Conservation (phyloP, 2,888 invertebrate genomes). For the Mesorhabditis spiculigera region DNA sequence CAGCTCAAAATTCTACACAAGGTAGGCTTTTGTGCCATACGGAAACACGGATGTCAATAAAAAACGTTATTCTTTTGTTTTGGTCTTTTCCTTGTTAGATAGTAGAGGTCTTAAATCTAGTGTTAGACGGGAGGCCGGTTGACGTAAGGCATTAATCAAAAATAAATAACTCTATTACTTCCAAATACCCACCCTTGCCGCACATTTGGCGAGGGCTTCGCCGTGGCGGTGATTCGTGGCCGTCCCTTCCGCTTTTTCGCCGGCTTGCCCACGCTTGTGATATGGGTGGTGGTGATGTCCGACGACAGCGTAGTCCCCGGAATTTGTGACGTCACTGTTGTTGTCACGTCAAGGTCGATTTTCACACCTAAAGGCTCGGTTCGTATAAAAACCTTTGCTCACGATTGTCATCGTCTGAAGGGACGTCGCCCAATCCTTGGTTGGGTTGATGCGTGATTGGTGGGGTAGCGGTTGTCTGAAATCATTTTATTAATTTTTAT, state of each 20-base stretch:
- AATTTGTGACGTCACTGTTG: constrained; percentile 1
- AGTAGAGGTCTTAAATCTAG: background rate
- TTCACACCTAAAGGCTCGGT: background rate
- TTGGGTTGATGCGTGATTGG: background rate
- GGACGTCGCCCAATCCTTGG: background rate
- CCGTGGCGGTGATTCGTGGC: background rate
- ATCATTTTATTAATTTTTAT: background rate
- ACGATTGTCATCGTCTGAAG: background rate
- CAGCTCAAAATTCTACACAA: too few relatives aligned
- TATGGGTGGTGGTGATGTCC: background rate
- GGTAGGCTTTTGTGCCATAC: too few relatives aligned
- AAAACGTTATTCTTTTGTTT: too few relatives aligned
- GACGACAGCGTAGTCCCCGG: background rate
- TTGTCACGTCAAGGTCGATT: background rate
- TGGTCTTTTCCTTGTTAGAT: too few relatives aligned
- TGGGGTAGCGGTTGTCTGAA: background rate
- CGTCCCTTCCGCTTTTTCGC: constrained; percentile 4
- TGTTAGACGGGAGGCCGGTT: background rate
- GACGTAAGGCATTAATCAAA: background rate
- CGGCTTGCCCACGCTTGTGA: background rate
- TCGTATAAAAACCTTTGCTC: background rate
- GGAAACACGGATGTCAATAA: too few relatives aligned
- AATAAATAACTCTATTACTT: background rate
- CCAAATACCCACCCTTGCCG: background rate
- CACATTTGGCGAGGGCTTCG: background rate